Evolutionary conservation across 2,888 invertebrate genomes (phyloP), one percentile per base, ranked within the genome.

Genomic region (Xestia xanthographa): DNA sequence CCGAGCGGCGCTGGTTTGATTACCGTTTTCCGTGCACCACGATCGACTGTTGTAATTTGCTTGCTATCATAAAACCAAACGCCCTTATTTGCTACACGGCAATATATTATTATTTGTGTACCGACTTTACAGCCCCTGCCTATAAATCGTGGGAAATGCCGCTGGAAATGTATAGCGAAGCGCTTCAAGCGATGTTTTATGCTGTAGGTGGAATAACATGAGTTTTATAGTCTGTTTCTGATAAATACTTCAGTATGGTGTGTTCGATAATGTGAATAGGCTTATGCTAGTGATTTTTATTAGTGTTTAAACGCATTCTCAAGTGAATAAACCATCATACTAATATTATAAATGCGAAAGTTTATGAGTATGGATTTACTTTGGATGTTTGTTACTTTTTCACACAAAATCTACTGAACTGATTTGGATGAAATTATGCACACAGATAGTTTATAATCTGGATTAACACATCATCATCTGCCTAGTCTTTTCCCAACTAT

Each of bases 21-120:
- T 92, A 92, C 94, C 87, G 89, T 91, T 92, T 94, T 93, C 93
- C 94, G 94, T 94, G 94, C 92, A 89, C 91, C 88, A 83, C 91
- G 91, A 93, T 93, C 91, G 92, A 88, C 90, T 89, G 80, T 90
- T 91, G 91, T 94, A 94, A 94, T 95, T 94, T 93, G 86, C 92
- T 91, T 90, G 91, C 91, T 91, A 91, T 93, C 92, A 93, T 93
- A 92, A 93, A 90, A 85, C 89, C 88, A 82, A 89, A 89, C 90
- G 86, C 88, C 88, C 89, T 91, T 92, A 91, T 92, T 92, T 91
- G 86, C 86, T 80, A 86, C 88, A 88, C 87, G 87, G 83, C 83
- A 86, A 79, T 86, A 88, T 88, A 88, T 87, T 87, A 87, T 88
- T 87, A 86, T 84, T 86, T 78, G 82, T 84, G 77, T 77, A 78